Conservation (phyloP, 2,888 invertebrate genomes). For the Pinctada fucata region DNA sequence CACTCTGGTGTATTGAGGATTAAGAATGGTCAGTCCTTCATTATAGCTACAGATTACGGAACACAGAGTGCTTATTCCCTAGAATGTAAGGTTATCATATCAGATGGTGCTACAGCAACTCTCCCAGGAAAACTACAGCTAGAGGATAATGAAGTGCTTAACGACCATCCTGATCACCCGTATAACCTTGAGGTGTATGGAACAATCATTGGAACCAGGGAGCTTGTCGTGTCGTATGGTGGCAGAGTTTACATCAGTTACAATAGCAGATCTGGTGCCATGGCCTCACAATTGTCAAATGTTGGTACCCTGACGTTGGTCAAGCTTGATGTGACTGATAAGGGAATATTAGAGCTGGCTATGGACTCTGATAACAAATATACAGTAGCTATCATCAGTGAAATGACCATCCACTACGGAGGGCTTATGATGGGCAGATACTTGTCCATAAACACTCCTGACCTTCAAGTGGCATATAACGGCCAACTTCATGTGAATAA, state of each 20-base stretch:
- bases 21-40: slow-evolving; percentile 40
- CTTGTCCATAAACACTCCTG: slow-evolving; percentile 46
- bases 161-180: slow-evolving; percentile 30
- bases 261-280: slow-evolving; percentile 48
- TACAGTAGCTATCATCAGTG: slow-evolving; percentile 45
- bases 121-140: slow-evolving; percentile 58
- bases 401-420: slow-evolving; percentile 55
- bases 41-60: slow-evolving; percentile 60
- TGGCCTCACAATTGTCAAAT: slow-evolving; percentile 32
- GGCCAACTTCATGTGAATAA: slow-evolving; percentile 50
- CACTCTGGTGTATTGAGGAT: slow-evolving; percentile 51
- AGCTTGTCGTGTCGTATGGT: slow-evolving; percentile 58
- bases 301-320: slow-evolving; percentile 51
- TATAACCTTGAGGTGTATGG: slow-evolving; percentile 57
- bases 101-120: slow-evolving; percentile 39
- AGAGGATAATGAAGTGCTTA: slow-evolving; percentile 42
- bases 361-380: slow-evolving; percentile 43
- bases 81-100: slow-evolving; percentile 50
- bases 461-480: slow-evolving; percentile 52
- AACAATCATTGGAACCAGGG: slow-evolving; percentile 48
- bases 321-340: slow-evolving; percentile 54
- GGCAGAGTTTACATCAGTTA: slow-evolving; percentile 49
- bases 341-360: slow-evolving; percentile 54
- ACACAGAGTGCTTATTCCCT: slow-evolving; percentile 56
- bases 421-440: slow-evolving; percentile 47